Conservation (phyloP, 2,797 vertebrate species). For the Rallus crepitans region DNA sequence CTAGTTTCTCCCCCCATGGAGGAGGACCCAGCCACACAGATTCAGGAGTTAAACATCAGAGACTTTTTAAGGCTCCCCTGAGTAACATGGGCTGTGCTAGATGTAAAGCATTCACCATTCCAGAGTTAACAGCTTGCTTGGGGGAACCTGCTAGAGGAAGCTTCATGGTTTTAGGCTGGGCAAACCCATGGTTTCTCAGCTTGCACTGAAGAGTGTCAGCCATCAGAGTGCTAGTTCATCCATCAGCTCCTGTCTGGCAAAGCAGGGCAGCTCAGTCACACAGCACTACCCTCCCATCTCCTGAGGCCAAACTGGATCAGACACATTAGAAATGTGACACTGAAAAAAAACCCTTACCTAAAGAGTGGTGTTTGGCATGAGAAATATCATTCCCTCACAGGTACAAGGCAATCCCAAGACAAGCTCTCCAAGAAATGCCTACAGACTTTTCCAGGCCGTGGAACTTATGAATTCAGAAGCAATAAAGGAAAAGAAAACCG, state of each 20-base stretch:
- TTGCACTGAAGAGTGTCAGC: background rate
- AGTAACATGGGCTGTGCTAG: fast-evolving
- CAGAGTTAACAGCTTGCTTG: background rate
- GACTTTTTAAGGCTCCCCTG: too few species aligned
- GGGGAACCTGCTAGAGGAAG: background rate
- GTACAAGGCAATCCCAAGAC: background rate
- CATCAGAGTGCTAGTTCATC: background rate
- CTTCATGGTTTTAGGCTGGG: background rate
- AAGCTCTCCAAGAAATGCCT: background rate
- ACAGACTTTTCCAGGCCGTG: background rate
- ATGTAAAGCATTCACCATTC: background rate
- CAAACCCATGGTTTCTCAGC: background rate
- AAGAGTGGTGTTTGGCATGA: background rate
- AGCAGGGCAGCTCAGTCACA: background rate
- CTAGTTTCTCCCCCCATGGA: background rate
- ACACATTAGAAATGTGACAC: fast-evolving
- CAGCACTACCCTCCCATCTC: background rate
- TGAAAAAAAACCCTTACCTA: background rate
- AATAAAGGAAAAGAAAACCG: background rate
- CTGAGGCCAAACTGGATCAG: background rate
- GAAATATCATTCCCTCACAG: background rate
- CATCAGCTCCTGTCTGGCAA: background rate
- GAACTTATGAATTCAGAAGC: background rate
- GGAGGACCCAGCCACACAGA: background rate
- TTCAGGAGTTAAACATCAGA: background rate